These are phyloP conservation scores for Mantis religiosa DNA, from an alignment of 2,888 invertebrate genomes.

Conservation along the genomic window DNA sequence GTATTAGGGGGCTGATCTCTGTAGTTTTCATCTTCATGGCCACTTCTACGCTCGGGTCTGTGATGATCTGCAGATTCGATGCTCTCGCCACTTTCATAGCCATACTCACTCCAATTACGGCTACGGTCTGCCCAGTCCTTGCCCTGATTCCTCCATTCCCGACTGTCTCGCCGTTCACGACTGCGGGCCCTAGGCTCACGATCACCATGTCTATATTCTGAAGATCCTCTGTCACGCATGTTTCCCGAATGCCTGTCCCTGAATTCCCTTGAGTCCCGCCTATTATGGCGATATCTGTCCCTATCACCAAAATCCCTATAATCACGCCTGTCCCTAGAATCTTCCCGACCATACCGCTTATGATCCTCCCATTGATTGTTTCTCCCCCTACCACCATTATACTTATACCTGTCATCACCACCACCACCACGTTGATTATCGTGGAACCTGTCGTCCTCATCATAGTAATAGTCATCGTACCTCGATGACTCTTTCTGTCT, in stretches of 20 bases:
- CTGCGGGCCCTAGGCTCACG: not conserved
- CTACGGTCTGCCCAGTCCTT: constrained; percentile 12
- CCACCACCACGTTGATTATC: not conserved
- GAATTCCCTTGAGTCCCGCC: not conserved
- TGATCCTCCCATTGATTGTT: not conserved
- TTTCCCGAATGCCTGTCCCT: not conserved
- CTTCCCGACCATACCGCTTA: not conserved
- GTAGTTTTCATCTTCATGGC: constrained; percentile 48
- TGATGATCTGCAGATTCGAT: not conserved
- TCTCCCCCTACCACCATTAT: not conserved
- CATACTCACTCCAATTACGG: constrained; percentile 2
- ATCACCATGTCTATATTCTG: constrained; percentile 5
- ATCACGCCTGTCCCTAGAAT: constrained; percentile 6
- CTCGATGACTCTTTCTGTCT: not conserved
- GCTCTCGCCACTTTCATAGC: constrained; percentile 21
- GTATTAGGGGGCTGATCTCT: constrained; percentile 59
- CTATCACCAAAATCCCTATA: constrained; percentile 5
- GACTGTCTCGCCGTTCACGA: not conserved
- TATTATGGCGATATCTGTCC: not conserved
- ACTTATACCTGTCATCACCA: constrained; percentile 1
- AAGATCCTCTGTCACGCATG: constrained; percentile 5
- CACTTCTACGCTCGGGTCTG: not conserved
- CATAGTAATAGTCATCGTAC: not conserved
- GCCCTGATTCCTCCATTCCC: constrained; percentile 8
- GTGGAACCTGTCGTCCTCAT: not conserved